Percentiles rank a stretch among this genome's conserved stretches.
These are phyloP conservation scores for Sciaenops ocellatus DNA, from an alignment of 2,797 vertebrate genomes.

Conservation along the genomic window DNA sequence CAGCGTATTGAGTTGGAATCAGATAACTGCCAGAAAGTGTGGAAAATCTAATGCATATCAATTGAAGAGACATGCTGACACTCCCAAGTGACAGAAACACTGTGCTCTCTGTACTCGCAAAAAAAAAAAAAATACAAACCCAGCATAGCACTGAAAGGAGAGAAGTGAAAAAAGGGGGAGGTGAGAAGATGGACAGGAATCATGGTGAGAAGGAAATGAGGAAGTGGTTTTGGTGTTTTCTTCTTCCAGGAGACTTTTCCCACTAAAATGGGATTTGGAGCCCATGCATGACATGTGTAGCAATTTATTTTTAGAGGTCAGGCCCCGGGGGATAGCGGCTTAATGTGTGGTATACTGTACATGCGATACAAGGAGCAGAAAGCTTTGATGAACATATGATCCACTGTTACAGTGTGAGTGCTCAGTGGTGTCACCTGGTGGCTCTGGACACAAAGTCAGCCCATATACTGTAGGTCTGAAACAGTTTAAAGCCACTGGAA, in stretches of 20 bases:
- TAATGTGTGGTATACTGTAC: neutral
- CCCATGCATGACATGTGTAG: conserved; percentile 6
- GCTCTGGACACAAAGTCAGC: neutral
- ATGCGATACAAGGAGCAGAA: neutral
- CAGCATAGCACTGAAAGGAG: conserved; percentile 59
- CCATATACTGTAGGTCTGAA: neutral
- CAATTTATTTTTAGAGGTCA: conserved; percentile 19
- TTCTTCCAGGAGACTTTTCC: neutral
- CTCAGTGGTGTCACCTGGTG: conserved; percentile 7
- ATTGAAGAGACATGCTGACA: conserved; percentile 78
- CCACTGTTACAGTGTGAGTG: neutral
- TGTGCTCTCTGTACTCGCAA: conserved; percentile 56
- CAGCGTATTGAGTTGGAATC: conserved; percentile 76
- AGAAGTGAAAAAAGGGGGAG: conserved; percentile 13
- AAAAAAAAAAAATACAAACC: conserved; percentile 74
- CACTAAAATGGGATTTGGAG: conserved; percentile 21
- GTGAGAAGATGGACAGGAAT: neutral
- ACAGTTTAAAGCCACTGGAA: neutral
- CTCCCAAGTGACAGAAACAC: conserved; percentile 69
- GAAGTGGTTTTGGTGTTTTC: neutral
- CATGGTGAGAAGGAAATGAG: conserved; percentile 4
- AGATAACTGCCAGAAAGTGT: conserved; percentile 77
- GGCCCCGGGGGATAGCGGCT: neutral
- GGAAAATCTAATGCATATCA: conserved; percentile 82
- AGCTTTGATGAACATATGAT: neutral